Evolutionary conservation across 2,113 vertebrate species (phyloP).

Genomic region (Pterocles burchelli): DNA sequence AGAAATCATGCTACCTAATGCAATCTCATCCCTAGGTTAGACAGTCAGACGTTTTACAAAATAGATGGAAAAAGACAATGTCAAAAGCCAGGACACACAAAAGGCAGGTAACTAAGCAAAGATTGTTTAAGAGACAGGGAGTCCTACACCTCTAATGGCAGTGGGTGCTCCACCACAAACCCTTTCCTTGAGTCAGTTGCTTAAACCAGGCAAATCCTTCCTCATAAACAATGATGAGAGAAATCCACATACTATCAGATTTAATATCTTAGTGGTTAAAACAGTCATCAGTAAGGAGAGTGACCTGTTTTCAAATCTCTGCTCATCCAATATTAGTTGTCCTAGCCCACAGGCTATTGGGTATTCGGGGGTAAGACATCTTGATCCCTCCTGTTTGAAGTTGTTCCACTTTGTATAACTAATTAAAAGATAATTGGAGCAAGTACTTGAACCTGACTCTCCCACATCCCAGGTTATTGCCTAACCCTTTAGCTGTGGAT

Average conservation of each 20-base stretch:
- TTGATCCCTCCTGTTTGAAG: conserved; percentile 60
- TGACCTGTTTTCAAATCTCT: conserved; percentile 52
- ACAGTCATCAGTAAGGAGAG: conserved; percentile 59
- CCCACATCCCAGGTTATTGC: conserved; percentile 56
- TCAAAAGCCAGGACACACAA: background rate
- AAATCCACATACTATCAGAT: conserved; percentile 48
- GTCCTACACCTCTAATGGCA: background rate
- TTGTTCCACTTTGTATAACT: conserved; percentile 67
- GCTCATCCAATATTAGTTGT: conserved; percentile 28
- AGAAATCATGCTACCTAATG: background rate
- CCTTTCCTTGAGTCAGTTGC: conserved; percentile 16
- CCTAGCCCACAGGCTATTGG: conserved; percentile 55
- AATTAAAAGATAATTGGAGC: conserved; percentile 68
- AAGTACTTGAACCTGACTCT: conserved; percentile 58
- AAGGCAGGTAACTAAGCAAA: background rate
- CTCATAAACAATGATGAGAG: conserved; percentile 25
- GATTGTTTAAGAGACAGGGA: background rate
- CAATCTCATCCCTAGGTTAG: background rate
- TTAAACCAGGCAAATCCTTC: conserved; percentile 37
- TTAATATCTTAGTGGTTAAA: conserved; percentile 64
- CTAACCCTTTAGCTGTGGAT: conserved; percentile 32
- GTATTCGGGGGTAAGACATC: conserved; percentile 43
- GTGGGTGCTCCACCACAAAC: background rate
- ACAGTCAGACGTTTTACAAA: background rate
- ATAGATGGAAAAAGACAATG: background rate